These are phyloP conservation scores for Typhlichthys eigenmanni DNA, from an alignment of 2,797 vertebrate genomes.

Conservation along the genomic window DNA sequence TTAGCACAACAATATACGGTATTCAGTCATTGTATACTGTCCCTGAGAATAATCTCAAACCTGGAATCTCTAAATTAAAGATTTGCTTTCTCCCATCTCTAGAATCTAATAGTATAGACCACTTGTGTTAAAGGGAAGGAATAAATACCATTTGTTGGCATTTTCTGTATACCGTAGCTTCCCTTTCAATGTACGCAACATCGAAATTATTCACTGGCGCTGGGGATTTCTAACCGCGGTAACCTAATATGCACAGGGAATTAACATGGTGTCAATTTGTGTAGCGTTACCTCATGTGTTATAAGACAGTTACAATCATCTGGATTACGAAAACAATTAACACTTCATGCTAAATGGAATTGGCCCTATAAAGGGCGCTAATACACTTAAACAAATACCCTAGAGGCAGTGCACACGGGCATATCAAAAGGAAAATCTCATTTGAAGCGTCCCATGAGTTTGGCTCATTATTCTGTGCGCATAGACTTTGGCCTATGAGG, in stretches of 20 bases:
- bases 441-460: slow-evolving; percentile 80
- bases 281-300: slow-evolving; percentile 11
- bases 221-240: slow-evolving; percentile 23
- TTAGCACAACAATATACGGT: slow-evolving; percentile 1
- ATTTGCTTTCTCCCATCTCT: too few species aligned
- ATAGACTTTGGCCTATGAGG: slow-evolving; percentile 77
- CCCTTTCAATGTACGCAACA: slow-evolving; percentile 1
- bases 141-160: neutral
- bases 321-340: slow-evolving; percentile 66
- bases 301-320: slow-evolving; percentile 15
- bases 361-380: slow-evolving; percentile 57
- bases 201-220: too few species aligned
- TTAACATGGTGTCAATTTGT: slow-evolving; percentile 13
- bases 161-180: slow-evolving; percentile 2
- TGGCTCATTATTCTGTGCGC: slow-evolving; percentile 81
- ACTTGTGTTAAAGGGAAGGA: neutral
- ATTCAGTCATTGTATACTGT: too few species aligned
- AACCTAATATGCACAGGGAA: slow-evolving; percentile 27
- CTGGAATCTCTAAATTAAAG: neutral
- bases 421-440: slow-evolving; percentile 82
- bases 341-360: slow-evolving; percentile 53
- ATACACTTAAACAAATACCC: slow-evolving; percentile 68
- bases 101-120: too few species aligned
- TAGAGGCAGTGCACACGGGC: slow-evolving; percentile 56
- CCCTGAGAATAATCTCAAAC: neutral